Evolutionary conservation across 2,888 invertebrate species (phyloP).

Genomic region (Hyppa rectilinea): DNA sequence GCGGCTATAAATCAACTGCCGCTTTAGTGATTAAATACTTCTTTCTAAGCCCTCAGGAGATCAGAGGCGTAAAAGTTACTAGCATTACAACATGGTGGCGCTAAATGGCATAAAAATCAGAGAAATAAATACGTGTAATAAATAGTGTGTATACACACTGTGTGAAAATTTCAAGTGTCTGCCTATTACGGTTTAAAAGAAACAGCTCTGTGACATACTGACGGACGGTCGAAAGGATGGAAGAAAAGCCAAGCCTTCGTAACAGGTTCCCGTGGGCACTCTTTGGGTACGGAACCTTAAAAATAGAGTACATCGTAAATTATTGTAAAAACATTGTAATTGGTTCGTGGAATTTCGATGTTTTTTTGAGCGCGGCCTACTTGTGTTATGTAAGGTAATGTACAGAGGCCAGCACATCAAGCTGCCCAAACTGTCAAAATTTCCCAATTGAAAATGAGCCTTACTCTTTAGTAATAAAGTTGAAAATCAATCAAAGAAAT

Average conservation of each 20-base stretch:
- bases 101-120: constrained; percentile 53
- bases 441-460: too few relatives aligned
- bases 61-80: neutral
- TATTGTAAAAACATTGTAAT: constrained; percentile 31
- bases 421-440: too few relatives aligned
- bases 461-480: too few relatives aligned
- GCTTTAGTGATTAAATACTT: neutral
- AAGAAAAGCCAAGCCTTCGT: neutral
- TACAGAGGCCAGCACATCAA: too few relatives aligned
- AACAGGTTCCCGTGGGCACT: too few relatives aligned
- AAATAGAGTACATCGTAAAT: constrained; percentile 21
- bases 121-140: constrained; percentile 58
- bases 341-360: constrained; percentile 31
- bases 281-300: neutral
- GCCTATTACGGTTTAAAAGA: too few relatives aligned
- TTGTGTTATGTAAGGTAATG: constrained; percentile 28
- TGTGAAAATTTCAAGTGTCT: too few relatives aligned
- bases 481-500: too few relatives aligned
- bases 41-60: neutral
- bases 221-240: too few relatives aligned
- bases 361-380: constrained; percentile 30
- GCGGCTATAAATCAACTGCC: too few relatives aligned
- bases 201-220: too few relatives aligned
- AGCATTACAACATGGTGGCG: neutral
- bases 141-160: too few relatives aligned